Base-by-base conservation (phyloP, 2,888 invertebrate species). In the Alloscopus bannaensis region DNA sequence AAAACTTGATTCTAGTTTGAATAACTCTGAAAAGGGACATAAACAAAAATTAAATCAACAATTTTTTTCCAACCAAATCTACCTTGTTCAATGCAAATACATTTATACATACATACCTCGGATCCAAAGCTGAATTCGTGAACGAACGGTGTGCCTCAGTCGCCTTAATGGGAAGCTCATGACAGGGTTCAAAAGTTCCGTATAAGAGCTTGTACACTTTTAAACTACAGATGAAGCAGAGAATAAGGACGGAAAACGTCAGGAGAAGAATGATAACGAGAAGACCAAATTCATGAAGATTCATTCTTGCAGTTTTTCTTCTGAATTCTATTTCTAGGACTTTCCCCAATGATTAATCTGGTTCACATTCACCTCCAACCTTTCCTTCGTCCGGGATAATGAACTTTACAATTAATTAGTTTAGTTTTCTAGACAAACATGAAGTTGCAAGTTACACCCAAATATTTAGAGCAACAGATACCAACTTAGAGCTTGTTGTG, bases 181-280 rank as follows among this genome's bases (percentile, higher is more conserved):
- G 11, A 1, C 57, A 18, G 11, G 31, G 65, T 16, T 75, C 66
- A 59, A 66, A 75, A n/a, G 66, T 47, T 31, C 75, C 75, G 29
- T 66, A 66, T 40, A 75, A 31, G n/a, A 75, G 20, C 42, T 75
- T 75, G 31, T 75, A 66, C 24, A 75, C 40, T 66, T 75, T 75
- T 36, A 75, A 29, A n/a, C 28, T 45, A 20, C 65, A 75, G 59
- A 75, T 75, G n/a, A 66, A 28, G 47, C 75, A 75, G 0, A 75
- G 26, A n/a, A 75, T 66, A 36, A 75, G 8, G 6, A 75, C 66
- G 0, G 59, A 75, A 22, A 45, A n/a, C n/a, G 66, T 13, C 18
- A 75, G 36, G 8, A 75, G 66, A 31, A 75, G 28, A 55, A 75
- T 75, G 1, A 75, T 75, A 0, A 75, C 59, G 1, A 75, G 29